Percentiles rank a stretch among this genome's conserved stretches.
Conservation (phyloP, 2,888 invertebrate species). For the Byasa hedistus region DNA sequence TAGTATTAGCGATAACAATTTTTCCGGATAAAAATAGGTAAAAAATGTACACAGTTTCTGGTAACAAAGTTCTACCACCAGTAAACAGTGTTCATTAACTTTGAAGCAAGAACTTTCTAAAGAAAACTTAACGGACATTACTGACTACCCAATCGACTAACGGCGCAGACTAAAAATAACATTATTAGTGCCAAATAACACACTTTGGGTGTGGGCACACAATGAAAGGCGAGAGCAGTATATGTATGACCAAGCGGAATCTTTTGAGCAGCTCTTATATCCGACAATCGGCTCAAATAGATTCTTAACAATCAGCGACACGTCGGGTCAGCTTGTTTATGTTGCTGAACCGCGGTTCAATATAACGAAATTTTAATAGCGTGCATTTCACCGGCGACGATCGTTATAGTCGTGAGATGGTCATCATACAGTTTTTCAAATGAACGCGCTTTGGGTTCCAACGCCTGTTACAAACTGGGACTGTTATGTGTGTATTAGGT, state of each 20-base stretch:
- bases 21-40: too few species aligned
- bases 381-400: not conserved
- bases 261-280: constrained; percentile 2
- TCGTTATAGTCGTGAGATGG: not conserved
- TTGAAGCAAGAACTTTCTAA: not conserved
- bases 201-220: not conserved
- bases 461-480: not conserved
- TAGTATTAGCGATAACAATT: too few species aligned
- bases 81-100: too few species aligned
- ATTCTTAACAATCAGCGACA: constrained; percentile 1
- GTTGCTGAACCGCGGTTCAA: not conserved
- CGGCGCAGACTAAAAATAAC: constrained; percentile 3
- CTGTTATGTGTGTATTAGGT: too few species aligned
- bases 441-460: not conserved
- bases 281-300: constrained; percentile 1
- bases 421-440: not conserved
- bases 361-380: constrained; percentile 1
- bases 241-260: constrained; percentile 1
- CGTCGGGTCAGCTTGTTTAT: not conserved
- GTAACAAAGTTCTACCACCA: too few species aligned
- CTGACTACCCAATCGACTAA: not conserved
- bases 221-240: constrained; percentile 5
- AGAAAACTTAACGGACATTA: constrained; percentile 1
- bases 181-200: constrained; percentile 9
- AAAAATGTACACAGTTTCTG: too few species aligned